Evolutionary conservation across 2,113 vertebrate species (phyloP).

Genomic region (Ardeotis arabs): DNA sequence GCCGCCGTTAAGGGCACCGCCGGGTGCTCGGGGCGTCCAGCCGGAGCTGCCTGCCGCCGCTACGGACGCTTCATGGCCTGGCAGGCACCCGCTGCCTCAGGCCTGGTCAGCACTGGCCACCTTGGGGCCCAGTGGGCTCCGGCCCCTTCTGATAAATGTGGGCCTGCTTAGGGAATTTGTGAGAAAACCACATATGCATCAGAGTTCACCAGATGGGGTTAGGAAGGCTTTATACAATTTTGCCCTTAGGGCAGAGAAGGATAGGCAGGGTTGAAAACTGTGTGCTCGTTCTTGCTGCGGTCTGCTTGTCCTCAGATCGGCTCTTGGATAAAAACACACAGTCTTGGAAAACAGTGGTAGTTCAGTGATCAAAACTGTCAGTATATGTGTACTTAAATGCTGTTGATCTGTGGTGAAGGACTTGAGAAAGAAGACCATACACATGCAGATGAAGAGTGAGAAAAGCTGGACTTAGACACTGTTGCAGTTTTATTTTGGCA

Average conservation of each 20-base stretch:
- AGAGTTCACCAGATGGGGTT: not conserved
- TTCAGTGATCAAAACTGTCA: not conserved
- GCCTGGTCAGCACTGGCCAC: not conserved
- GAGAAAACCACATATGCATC: accelerated
- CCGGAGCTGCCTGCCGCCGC: not conserved
- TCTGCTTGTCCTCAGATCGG: not conserved
- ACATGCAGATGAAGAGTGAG: not conserved
- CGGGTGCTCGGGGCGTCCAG: too few species aligned
- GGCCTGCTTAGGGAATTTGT: not conserved
- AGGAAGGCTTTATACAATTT: not conserved
- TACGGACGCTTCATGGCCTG: too few species aligned
- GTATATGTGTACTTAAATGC: not conserved
- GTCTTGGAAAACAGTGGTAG: not conserved
- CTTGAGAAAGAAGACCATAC: not conserved
- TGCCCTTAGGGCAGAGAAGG: not conserved
- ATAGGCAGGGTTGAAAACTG: not conserved
- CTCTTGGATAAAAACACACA: not conserved
- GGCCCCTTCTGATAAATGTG: accelerated
- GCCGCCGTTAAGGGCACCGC: accelerated
- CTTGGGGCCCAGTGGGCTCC: accelerated
- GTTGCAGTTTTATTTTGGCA: not conserved
- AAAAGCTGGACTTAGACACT: not conserved
- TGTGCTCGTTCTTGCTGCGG: not conserved
- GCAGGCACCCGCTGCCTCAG: accelerated
- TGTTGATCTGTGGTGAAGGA: not conserved